Evolutionary conservation across 2,797 vertebrate species (phyloP).

Genomic region (Melanotaenia nigrans): DNA sequence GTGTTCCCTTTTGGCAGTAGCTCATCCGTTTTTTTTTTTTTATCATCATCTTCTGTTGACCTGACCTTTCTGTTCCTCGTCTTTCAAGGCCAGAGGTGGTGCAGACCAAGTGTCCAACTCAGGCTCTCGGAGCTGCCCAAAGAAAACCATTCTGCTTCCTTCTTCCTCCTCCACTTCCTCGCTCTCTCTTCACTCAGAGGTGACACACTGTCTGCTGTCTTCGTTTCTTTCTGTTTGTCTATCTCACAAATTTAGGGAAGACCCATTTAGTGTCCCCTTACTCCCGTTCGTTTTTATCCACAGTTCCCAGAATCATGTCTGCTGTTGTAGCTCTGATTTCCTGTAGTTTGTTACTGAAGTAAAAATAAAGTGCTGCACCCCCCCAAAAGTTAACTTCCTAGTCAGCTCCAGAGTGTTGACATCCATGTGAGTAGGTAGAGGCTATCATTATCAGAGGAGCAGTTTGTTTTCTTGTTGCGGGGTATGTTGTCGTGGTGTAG

Average conservation of each 20-base stretch:
- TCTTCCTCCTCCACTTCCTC: constrained; percentile 83
- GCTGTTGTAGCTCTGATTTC: not conserved
- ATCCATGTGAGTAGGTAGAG: constrained; percentile 30
- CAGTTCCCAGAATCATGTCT: constrained; percentile 1
- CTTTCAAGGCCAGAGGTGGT: constrained; percentile 83
- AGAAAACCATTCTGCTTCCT: constrained; percentile 96
- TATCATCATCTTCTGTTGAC: constrained; percentile 36
- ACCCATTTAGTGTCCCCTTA: constrained; percentile 4
- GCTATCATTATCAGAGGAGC: constrained; percentile 32
- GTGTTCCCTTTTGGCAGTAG: not conserved
- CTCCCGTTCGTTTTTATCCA: not conserved
- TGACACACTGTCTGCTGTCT: constrained; percentile 72
- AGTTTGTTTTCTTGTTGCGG: constrained; percentile 49
- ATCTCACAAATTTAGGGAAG: constrained; percentile 13
- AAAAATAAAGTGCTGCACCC: constrained; percentile 20
- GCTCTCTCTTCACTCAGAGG: constrained; percentile 83
- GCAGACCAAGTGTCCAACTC: constrained; percentile 71
- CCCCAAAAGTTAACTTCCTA: constrained; percentile 26
- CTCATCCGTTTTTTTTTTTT: constrained; percentile 21
- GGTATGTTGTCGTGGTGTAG: constrained; percentile 30
- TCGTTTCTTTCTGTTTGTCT: constrained; percentile 43
- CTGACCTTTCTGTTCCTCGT: constrained; percentile 57
- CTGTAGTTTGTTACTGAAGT: not conserved
- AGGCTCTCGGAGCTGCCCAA: constrained; percentile 92
- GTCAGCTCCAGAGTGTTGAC: constrained; percentile 21